A percentile compares a stretch with the other conserved stretches of the same genome.
phyloP scores from a whole-genome alignment of 2,888 invertebrate species.

The Pollenia angustigena region DNA sequence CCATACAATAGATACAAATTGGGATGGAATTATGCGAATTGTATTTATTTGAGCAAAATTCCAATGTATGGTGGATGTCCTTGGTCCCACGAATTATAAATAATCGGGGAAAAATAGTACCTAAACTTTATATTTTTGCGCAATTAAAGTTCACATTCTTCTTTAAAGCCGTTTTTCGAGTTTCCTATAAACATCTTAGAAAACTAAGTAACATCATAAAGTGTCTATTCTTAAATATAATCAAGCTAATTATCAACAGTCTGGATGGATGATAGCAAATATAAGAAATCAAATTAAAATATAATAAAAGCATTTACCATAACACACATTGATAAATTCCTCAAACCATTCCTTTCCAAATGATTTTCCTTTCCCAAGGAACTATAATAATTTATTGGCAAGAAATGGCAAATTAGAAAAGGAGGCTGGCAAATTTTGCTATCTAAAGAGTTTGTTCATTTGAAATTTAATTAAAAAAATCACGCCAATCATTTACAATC shows the following conservation, averaged over 20 bases:
- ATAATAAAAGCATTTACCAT: conserved; percentile 62
- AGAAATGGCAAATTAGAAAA: not conserved
- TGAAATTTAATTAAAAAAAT: conserved; percentile 7
- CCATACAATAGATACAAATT: too few relatives aligned
- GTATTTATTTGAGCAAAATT: too few relatives aligned
- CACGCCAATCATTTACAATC: conserved; percentile 15
- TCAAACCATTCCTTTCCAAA: not conserved
- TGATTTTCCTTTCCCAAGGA: not conserved
- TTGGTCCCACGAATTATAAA: too few relatives aligned
- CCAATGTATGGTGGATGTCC: too few relatives aligned
- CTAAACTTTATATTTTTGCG: too few relatives aligned
- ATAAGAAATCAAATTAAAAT: conserved; percentile 62
- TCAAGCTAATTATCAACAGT: conserved; percentile 58
- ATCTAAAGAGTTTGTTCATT: not conserved
- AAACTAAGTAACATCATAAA: not conserved
- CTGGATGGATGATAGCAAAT: conserved; percentile 12
- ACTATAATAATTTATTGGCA: conserved; percentile 27
- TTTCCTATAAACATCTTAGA: not conserved
- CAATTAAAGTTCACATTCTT: too few relatives aligned
- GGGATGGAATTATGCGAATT: too few relatives aligned
- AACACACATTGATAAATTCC: not conserved
- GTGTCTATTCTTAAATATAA: conserved; percentile 34
- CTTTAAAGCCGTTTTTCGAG: not conserved
- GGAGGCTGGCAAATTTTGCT: conserved; percentile 2
- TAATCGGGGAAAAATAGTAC: too few relatives aligned